Base-by-base conservation (phyloP, 2,797 vertebrate species). In the Micrastur ruficollis region DNA sequence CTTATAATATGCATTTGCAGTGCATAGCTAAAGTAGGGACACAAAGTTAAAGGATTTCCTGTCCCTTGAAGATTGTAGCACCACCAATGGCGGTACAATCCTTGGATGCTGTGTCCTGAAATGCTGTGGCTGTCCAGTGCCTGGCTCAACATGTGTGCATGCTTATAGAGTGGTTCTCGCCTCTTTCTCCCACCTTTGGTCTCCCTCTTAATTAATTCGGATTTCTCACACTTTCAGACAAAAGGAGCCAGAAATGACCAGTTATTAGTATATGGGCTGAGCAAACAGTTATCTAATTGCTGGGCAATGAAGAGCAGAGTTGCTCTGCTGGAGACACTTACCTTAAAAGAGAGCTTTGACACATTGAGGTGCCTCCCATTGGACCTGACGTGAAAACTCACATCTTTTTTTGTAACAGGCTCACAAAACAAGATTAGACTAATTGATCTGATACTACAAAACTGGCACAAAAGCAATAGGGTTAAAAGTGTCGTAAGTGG, bases 381-480 rank as follows among this genome's bases (percentile, higher is more conserved):
- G 38, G 49, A 63, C 59, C 25, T 1, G 7, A 9, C 14, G 52
- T 76, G 78, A 86, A 95, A 88, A 88, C 53, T 3, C 9, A 50
- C 72, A 70, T 63, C 19, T 73, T 94, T 87, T 95, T 86, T 96
- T 67, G 79, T 71, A 84, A 87, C 44, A 73, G 46, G 50, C 58
- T 95, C 71, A 81, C 59, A 89, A 89, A 95, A 63, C 52, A 42
- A 82, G 81, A 95, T 96, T 95, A 93, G 40, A 87, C 29, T 82
- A 96, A 97, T 89, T 96, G 78, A 94, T 94, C 84, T 94, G 84
- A 95, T 97, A 92, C 86, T 72, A 59, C 25, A 74, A 95, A 97
- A 95, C 55, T 73, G 44, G 66, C 94, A 95, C 61, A 86, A 88
- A 89, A 55, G 52, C 95, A 89, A 72, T 32, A 86, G 70, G 40